phyloP scores from a whole-genome alignment of 1,140 invertebrate genomes.

The Neodiprion virginianus region DNA sequence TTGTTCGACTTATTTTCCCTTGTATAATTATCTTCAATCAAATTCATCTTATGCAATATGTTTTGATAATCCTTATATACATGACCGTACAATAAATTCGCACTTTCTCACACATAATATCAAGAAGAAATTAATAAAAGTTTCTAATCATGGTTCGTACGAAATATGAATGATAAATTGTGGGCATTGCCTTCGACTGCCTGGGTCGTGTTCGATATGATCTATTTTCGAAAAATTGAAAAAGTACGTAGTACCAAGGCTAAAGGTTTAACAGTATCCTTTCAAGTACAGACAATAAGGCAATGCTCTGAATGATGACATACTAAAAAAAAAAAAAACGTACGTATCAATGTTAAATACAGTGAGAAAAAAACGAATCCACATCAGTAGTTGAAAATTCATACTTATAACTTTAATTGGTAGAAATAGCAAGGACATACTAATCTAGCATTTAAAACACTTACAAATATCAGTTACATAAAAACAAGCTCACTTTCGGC shows the following conservation, averaged over 20 bases:
- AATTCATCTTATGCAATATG: neutral
- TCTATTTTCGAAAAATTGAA: neutral
- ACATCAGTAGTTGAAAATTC: neutral
- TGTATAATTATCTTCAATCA: slow-evolving; percentile 8
- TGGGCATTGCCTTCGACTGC: neutral
- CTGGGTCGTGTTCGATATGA: neutral
- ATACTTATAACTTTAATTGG: neutral
- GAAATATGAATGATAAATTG: neutral
- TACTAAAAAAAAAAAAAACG: neutral
- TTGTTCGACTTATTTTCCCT: neutral
- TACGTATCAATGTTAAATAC: neutral
- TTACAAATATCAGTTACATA: neutral
- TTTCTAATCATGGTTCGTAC: too few species aligned
- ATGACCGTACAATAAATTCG: neutral
- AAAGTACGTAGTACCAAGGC: neutral
- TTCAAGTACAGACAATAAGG: neutral
- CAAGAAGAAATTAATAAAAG: too few species aligned
- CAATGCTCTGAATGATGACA: neutral
- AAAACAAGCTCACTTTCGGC: neutral
- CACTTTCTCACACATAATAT: neutral
- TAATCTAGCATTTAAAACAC: neutral
- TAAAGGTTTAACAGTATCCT: neutral
- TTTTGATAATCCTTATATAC: slow-evolving; percentile 3
- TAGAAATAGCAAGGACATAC: neutral
- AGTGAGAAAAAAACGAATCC: neutral